A percentile compares a stretch with the other conserved stretches of the same genome.
Evolutionary conservation across 1,140 invertebrate genomes (phyloP).

Genomic region (Apis mellifera): Amel_HAv3.1 CM009935.2:12657001-12657500

Average conservation of each 20-base stretch:
- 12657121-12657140: background rate
- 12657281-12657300: background rate
- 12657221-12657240: too few relatives aligned
- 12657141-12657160: background rate
- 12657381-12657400: background rate
- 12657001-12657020: constrained; percentile 23
- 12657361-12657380: background rate
- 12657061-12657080: background rate
- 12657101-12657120: background rate
- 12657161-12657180: background rate
- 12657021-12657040: constrained; percentile 29
- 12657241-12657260: background rate
- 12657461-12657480: background rate
- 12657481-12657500: background rate
- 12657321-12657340: background rate
- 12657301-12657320: too few relatives aligned
- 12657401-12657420: background rate
- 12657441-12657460: too few relatives aligned
- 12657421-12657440: background rate
- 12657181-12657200: background rate
- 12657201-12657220: too few relatives aligned
- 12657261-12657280: background rate
- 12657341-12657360: background rate
- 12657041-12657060: constrained; percentile 33
- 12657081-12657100: background rate